phyloP scores from a whole-genome alignment of 2,888 invertebrate genomes.

The Cephus spinipes region DNA sequence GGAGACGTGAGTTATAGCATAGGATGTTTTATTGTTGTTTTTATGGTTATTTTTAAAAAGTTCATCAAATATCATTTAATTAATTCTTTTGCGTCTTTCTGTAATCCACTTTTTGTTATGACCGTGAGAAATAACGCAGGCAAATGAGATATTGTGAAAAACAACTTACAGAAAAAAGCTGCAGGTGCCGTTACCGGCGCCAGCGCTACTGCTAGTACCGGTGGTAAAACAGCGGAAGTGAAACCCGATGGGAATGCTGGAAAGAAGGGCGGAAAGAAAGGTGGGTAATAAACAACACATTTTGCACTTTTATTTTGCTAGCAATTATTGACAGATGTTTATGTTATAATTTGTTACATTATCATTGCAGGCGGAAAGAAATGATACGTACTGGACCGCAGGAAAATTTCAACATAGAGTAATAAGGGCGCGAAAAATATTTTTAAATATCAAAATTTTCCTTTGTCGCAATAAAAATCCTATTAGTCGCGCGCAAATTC shows the following conservation, averaged over 20 bases:
- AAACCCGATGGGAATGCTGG: constrained; percentile 35
- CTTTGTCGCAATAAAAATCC: not conserved
- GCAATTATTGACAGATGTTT: not conserved
- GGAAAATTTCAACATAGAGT: not conserved
- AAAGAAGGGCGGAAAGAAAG: constrained; percentile 45
- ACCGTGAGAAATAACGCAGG: not conserved
- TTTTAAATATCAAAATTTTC: not conserved
- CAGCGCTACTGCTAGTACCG: constrained; percentile 25
- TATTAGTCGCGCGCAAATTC: not conserved
- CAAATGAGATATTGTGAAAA: not conserved
- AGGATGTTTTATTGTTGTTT: not conserved
- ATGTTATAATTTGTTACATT: not conserved
- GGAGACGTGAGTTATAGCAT: constrained; percentile 38
- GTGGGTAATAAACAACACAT: constrained; percentile 18
- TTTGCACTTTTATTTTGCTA: not conserved
- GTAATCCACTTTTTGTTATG: not conserved
- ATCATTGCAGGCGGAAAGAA: constrained; percentile 8
- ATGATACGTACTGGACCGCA: not conserved
- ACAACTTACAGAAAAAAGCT: constrained; percentile 35
- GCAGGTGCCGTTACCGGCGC: constrained; percentile 23
- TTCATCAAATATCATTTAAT: not conserved
- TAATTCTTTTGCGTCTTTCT: not conserved
- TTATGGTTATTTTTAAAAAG: constrained; percentile 15
- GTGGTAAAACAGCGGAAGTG: constrained; percentile 31
- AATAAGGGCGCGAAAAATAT: not conserved